Base-by-base conservation (phyloP, 1,140 invertebrate species). In the Solen grandis region DNA sequence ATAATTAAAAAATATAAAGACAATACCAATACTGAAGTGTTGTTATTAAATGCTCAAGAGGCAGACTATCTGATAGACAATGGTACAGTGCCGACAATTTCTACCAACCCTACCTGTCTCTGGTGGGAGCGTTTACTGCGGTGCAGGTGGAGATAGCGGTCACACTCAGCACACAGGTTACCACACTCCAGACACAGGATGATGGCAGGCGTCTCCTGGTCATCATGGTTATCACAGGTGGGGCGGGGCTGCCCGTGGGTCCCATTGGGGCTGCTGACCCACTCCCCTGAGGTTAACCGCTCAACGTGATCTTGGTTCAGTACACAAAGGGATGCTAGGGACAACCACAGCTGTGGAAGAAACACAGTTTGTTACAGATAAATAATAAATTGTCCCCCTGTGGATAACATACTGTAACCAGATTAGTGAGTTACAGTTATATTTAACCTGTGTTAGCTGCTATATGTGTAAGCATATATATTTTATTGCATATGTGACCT, bases 141-240 rank as follows among this genome's bases (percentile, higher is more conserved):
- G 88, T 97, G 97, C 33, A 99, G 93, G 93, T 99, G 98, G 5
- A 99, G 93, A 88, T 98, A 97, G 31, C 97, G 94, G 92, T 99
- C 98, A 92, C 98, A 99, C 88, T 99, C 98, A 0, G 96, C 95
- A 92, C 98, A 99, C 16, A 99, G 93, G 84, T 97, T 96, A 3
- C 97, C 97, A 90, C 98, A 99, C 8, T 94, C 93, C 74, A 95
- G 95, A 91, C 98, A 99, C 74, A 94, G 95, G 59, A 99, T 97
- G 54, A 99, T 96, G 0, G 98, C 98, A 1, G 95, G 94, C 0
- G 98, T 99, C 88, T 97, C 95, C 1, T 97, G 97, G 90, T 99
- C 98, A 90, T 99, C 98, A 90, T 99, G 98, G 92, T 99, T 99
- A 63, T 94, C 96, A 93, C 98, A 99, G 36, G 96, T 95, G 5